These are phyloP conservation scores for Luehdorfia chinensis DNA, from an alignment of 1,140 invertebrate genomes.

Conservation along the genomic window DNA sequence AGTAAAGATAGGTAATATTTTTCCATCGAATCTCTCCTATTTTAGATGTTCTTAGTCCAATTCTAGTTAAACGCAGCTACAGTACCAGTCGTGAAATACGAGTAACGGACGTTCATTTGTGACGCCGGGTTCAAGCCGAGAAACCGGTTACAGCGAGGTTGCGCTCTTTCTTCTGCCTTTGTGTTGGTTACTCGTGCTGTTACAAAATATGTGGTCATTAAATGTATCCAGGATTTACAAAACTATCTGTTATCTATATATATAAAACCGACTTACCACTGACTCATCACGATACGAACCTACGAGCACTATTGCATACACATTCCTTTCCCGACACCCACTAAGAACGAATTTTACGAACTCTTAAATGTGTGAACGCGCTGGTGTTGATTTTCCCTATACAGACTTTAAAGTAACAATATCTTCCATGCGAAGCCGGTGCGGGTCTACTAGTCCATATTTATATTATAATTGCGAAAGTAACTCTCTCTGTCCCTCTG, in stretches of 20 bases:
- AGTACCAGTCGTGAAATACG: slow-evolving; percentile 21
- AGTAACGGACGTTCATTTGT: slow-evolving; percentile 13
- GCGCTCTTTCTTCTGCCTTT: slow-evolving; percentile 16
- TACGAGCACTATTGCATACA: too few relatives aligned
- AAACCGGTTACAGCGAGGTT: slow-evolving; percentile 17
- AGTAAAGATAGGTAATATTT: neutral
- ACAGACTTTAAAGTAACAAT: too few relatives aligned
- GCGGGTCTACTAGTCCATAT: too few relatives aligned
- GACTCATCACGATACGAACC: too few relatives aligned
- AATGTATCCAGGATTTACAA: neutral
- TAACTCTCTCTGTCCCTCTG: too few relatives aligned
- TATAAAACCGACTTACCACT: too few relatives aligned
- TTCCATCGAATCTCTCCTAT: neutral
- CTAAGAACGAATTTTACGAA: too few relatives aligned
- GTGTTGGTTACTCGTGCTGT: slow-evolving; percentile 6
- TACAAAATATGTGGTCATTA: slow-evolving; percentile 3
- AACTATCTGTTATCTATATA: neutral
- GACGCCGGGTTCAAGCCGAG: slow-evolving; percentile 5
- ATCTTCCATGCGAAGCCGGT: too few relatives aligned
- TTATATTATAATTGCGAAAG: too few relatives aligned
- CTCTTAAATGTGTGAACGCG: too few relatives aligned
- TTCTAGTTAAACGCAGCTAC: neutral
- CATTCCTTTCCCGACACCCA: too few relatives aligned
- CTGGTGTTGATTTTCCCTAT: too few relatives aligned
- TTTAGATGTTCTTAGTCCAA: neutral